These are phyloP conservation scores for Hyles vespertilio DNA, from an alignment of 1,140 invertebrate species.

Conservation along the genomic window DNA sequence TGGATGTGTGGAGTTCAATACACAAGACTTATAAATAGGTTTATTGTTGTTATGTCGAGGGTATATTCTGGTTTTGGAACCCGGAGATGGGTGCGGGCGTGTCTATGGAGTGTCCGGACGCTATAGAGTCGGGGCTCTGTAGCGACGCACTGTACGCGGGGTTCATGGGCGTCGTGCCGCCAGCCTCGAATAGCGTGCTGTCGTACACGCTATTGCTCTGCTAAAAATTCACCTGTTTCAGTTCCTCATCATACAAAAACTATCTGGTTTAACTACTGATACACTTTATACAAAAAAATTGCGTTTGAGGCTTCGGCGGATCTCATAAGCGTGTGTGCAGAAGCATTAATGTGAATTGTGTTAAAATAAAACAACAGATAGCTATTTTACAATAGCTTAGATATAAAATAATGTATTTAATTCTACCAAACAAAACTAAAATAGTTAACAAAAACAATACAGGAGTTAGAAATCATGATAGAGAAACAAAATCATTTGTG, in stretches of 20 bases:
- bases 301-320: too few species aligned
- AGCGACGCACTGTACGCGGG: constrained; percentile 83
- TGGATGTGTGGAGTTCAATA: constrained; percentile 42
- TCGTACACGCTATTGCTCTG: constrained; percentile 87
- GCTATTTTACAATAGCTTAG: too few species aligned
- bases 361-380: neutral
- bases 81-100: constrained; percentile 35
- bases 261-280: too few species aligned
- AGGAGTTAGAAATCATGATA: too few species aligned
- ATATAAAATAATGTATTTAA: too few species aligned
- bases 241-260: neutral
- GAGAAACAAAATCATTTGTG: too few species aligned
- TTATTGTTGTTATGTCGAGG: constrained; percentile 57
- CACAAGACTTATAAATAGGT: constrained; percentile 13
- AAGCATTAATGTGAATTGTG: neutral
- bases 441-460: too few species aligned
- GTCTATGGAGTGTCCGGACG: constrained; percentile 71
- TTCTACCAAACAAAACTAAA: too few species aligned
- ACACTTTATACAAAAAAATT: too few species aligned
- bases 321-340: too few species aligned
- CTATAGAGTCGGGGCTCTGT: constrained; percentile 85
- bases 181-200: constrained; percentile 85
- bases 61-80: constrained; percentile 49
- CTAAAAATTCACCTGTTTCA: constrained; percentile 57
- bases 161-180: constrained; percentile 80